Conservation (phyloP, 2,797 vertebrate genomes). For the Momotus momota region DNA sequence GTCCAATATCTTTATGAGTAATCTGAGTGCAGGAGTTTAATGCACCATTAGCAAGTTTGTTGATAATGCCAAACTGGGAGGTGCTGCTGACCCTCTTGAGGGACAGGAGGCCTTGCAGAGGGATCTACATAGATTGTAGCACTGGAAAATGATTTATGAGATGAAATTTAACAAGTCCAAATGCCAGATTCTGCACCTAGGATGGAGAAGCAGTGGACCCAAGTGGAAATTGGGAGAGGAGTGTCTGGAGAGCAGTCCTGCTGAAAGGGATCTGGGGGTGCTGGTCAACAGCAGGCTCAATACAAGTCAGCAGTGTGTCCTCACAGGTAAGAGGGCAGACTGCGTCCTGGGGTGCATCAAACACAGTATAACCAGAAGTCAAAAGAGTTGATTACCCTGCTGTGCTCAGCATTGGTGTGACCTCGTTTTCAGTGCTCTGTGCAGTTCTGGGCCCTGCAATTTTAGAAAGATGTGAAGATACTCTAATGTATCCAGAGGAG, state of each 20-base stretch:
- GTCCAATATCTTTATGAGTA: rapidly evolving
- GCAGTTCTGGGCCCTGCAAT: not conserved
- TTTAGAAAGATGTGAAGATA: not conserved
- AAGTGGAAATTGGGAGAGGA: not conserved
- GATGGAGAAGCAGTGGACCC: rapidly evolving
- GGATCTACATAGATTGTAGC: not conserved
- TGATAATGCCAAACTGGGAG: not conserved
- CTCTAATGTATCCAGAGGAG: not conserved
- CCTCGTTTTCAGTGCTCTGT: not conserved
- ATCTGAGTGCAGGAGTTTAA: not conserved
- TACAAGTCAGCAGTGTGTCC: rapidly evolving
- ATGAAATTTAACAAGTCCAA: not conserved
- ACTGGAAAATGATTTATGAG: not conserved
- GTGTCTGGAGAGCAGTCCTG: not conserved
- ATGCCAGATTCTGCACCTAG: not conserved
- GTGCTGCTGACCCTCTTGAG: too few relatives aligned
- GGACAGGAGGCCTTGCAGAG: not conserved
- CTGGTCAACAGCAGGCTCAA: not conserved
- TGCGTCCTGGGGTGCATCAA: rapidly evolving
- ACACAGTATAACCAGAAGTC: not conserved
- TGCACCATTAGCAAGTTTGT: not conserved
- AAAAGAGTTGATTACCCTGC: not conserved
- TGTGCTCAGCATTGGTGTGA: rapidly evolving
- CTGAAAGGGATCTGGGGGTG: not conserved
- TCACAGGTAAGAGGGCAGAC: not conserved